Conservation (phyloP, 2,888 invertebrate genomes). For the Pristionchus japonicus region DNA sequence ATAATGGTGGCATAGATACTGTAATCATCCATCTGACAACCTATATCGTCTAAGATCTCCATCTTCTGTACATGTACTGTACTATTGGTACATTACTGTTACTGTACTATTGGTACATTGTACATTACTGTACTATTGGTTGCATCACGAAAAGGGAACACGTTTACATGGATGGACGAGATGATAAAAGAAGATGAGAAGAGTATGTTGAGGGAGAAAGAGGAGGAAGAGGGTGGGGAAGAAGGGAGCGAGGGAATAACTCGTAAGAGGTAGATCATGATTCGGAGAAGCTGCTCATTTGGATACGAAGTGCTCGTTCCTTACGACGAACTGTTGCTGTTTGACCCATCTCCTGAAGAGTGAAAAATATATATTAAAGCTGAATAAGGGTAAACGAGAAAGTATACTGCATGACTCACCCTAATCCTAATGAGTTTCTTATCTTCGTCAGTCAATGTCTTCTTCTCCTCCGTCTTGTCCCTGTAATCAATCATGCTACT, state of each 20-base stretch:
- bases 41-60: background rate
- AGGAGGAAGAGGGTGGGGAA: background rate
- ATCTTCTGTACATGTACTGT: background rate
- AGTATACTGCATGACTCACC: slow-evolving; percentile 46
- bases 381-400: background rate
- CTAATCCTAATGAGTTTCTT: slow-evolving; percentile 63
- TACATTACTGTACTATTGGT: background rate
- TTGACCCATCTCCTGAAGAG: slow-evolving; percentile 21
- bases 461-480: slow-evolving; percentile 59
- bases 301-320: slow-evolving; percentile 69
- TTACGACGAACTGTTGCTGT: slow-evolving; percentile 49
- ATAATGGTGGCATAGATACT: background rate
- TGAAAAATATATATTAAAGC: background rate
- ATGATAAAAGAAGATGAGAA: background rate
- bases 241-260: background rate
- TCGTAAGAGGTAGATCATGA: slow-evolving; percentile 47
- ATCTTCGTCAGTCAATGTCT: slow-evolving; percentile 65
- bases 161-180: slow-evolving; percentile 11
- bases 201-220: no score
- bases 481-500: slow-evolving; percentile 51
- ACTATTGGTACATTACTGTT: background rate
- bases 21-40: background rate
- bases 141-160: slow-evolving; percentile 12
- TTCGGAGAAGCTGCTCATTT: slow-evolving; percentile 67
- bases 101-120: background rate